Evolutionary conservation across 2,888 invertebrate species (phyloP).

Genomic region (Pyrochroa serraticornis): DNA sequence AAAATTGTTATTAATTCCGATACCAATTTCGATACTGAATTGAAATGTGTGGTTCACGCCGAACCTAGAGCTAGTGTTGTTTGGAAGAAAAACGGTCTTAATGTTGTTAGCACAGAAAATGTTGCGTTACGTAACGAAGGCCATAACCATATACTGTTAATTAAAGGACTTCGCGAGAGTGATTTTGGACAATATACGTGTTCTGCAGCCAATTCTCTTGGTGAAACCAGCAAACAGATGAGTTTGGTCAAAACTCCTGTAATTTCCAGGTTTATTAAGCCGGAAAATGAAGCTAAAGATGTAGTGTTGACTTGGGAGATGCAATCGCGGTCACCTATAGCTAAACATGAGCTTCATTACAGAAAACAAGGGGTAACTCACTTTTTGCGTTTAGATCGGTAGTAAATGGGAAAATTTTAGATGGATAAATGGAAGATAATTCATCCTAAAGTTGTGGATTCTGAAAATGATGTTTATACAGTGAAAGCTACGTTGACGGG

Average conservation of each 20-base stretch:
- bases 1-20: conserved; percentile 56
- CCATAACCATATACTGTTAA: conserved; percentile 47
- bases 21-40: conserved; percentile 54
- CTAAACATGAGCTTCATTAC: conserved; percentile 57
- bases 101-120: conserved; percentile 39
- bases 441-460: conserved; percentile 1
- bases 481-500: conserved; percentile 54
- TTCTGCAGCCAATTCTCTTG: conserved; percentile 54
- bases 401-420: neutral
- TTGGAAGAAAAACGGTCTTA: conserved; percentile 52
- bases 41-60: conserved; percentile 57
- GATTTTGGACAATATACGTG: conserved; percentile 60
- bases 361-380: conserved; percentile 57
- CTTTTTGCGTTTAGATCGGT: neutral
- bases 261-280: conserved; percentile 40
- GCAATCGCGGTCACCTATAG: conserved; percentile 58
- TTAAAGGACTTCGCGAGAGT: conserved; percentile 46
- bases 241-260: conserved; percentile 48
- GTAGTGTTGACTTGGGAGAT: conserved; percentile 58
- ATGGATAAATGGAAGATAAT: neutral
- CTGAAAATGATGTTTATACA: conserved; percentile 50
- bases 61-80: conserved; percentile 54
- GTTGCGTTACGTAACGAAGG: conserved; percentile 39
- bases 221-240: conserved; percentile 47
- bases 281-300: conserved; percentile 41